Evolutionary conservation across 2,888 invertebrate species (phyloP), one percentile per base, ranked within the genome.

Genomic region (Morpho helenor): DNA sequence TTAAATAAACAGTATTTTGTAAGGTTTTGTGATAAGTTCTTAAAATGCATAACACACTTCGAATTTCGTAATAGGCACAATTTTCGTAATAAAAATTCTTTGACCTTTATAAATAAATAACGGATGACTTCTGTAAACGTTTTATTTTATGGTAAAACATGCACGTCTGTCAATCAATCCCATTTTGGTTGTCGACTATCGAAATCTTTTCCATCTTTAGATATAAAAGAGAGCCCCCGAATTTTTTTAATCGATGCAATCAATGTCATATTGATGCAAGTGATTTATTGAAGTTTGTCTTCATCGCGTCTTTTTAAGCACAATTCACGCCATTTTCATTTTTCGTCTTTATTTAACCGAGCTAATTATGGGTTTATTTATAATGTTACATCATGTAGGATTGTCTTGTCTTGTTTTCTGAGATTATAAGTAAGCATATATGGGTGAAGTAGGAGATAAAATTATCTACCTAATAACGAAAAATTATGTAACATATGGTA

Each of bases 121-220:
- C 52, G 31, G 42, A 60, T 52, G 61, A 64, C 58, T 67, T 66
- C 72, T 75, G 69, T 70, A 71, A 75, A 69, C 68, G 69, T 76
- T 76, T 76, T 31, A 31, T 31, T 77, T 78, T 80, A 77, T 77
- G 76, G 75, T 77, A 76, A 79, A 75, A 77, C 73, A 73, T 70
- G 71, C 72, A 70, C 65, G 69, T 57, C 80, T 80, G 84, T 84
- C 85, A 84, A 83, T 86, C 86, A 86, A 78, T 78, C 80, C 72
- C 78, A 75, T 80, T 83, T 79, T 77, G 79, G 80, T 69, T 72
- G 73, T 73, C 74, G 73, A 62, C 70, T 74, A 75, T 80, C 82
- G 84, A 84, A 84, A 82, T 78, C 79, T 66, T 68, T 59, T 64
- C 82, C 82, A 66, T 83, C 74, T 81, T 76, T 59, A 77, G 75